Evolutionary conservation across 2,113 vertebrate genomes (phyloP), one percentile per base, ranked within the genome.

Genomic region (Entelurus aequoreus): DNA sequence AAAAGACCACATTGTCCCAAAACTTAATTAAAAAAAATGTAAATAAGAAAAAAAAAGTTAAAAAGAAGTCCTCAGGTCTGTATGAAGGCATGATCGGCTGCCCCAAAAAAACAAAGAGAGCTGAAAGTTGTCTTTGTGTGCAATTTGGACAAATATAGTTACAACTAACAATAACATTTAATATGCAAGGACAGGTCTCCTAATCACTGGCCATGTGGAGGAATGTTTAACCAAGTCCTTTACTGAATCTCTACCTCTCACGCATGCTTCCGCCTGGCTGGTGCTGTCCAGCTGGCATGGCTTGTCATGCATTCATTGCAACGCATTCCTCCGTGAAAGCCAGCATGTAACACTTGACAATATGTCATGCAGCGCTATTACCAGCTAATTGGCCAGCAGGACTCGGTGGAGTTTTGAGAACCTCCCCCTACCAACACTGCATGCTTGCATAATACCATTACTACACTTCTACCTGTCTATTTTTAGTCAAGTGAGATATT

Each of bases 281-380:
- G 56, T 9, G 5, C 48, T 58, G 54, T 51, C 5, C 0, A 75
- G 73, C 68, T 80, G 80, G 69, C 66, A 50, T 5, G 40, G 60
- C 73, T 42, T 59, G 65, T 78, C 62, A 74, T 66, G 51, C 62
- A n/a, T 62, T 69, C 65, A 74, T 77, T 57, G 71, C 53, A 66
- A 69, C 46, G 48, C 68, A 82, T 84, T 83, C 75, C 76, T 75
- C 37, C 55, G 58, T 78, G 59, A 72, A 65, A 76, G 67, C 61
- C 77, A 50, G 69, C 68, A 63, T 69, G 66, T 60, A 64, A 60
- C 62, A n/a, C 64, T 60, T 48, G 57, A 74, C 59, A 65, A 55
- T 68, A 54, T 63, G 68, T 69, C 74, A 64, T 61, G 67, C 68
- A 48, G 40, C 6, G 28, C 47, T 65, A 66, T 70, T 71, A 60